Evolutionary conservation across 2,797 vertebrate genomes (phyloP).

Genomic region (Lycodopsis pacificus): DNA sequence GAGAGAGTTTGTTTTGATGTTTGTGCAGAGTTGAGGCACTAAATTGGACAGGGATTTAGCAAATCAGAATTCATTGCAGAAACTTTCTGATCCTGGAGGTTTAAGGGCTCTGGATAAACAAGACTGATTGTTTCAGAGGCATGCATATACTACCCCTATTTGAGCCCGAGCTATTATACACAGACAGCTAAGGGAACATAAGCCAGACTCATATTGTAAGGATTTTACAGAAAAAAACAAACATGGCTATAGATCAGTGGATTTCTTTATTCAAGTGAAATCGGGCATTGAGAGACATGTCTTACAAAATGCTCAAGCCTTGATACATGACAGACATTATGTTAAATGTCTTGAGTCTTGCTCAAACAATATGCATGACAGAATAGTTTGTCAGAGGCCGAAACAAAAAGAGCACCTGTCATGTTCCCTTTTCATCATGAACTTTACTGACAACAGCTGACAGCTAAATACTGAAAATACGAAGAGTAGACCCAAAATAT

Average conservation of each 20-base stretch:
- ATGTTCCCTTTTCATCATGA: slow-evolving; percentile 39
- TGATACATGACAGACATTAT: slow-evolving; percentile 30
- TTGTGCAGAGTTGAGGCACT: slow-evolving; percentile 75
- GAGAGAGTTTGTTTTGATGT: slow-evolving; percentile 73
- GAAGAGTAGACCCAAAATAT: slow-evolving; percentile 43
- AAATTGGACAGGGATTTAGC: slow-evolving; percentile 82
- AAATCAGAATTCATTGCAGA: slow-evolving; percentile 80
- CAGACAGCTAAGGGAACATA: slow-evolving; percentile 66
- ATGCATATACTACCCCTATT: slow-evolving; percentile 78
- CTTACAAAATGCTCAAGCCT: slow-evolving; percentile 26
- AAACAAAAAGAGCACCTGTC: slow-evolving; percentile 51
- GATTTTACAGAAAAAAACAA: slow-evolving; percentile 45
- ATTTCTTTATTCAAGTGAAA: slow-evolving; percentile 47
- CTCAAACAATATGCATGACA: slow-evolving; percentile 39
- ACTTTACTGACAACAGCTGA: slow-evolving; percentile 39
- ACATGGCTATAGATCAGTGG: slow-evolving; percentile 45
- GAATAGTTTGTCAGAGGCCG: slow-evolving; percentile 33
- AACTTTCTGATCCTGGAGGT: slow-evolving; percentile 79
- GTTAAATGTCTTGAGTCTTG: slow-evolving; percentile 44
- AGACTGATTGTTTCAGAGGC: slow-evolving; percentile 81
- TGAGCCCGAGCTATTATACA: slow-evolving; percentile 69
- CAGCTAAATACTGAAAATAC: slow-evolving; percentile 43
- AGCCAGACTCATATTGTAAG: slow-evolving; percentile 47
- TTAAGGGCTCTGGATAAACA: slow-evolving; percentile 83
- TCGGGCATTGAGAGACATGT: slow-evolving; percentile 26